A percentile compares a stretch with the other conserved stretches of the same genome.
Evolutionary conservation across 2,888 invertebrate genomes (phyloP).

Genomic region (Tiliacea citrago): DNA sequence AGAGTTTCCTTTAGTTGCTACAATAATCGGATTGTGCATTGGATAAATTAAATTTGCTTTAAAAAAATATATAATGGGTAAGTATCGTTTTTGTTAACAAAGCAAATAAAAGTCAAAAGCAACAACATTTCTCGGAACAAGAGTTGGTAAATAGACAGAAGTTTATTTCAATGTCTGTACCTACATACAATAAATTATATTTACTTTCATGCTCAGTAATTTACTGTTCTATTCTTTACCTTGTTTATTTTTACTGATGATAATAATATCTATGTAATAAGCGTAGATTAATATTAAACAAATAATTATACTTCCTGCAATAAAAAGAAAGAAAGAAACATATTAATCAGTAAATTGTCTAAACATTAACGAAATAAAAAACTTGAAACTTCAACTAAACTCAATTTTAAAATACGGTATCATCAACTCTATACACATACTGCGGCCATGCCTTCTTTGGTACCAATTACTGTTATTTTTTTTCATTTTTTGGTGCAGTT

Average conservation of each 20-base stretch:
- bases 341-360: not conserved
- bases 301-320: not conserved
- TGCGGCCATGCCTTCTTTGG: constrained; percentile 66
- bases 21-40: not conserved
- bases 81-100: not conserved
- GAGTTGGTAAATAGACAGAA: constrained; percentile 23
- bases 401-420: constrained; percentile 32
- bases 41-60: no score
- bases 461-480: constrained; percentile 72
- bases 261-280: not conserved
- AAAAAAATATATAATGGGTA: no score
- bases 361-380: not conserved
- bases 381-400: not conserved
- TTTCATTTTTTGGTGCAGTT: constrained; percentile 67
- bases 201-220: constrained; percentile 1
- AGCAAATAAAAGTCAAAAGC: not conserved
- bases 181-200: constrained; percentile 10
- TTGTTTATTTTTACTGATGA: not conserved
- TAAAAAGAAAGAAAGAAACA: not conserved
- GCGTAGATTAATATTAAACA: not conserved
- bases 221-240: not conserved
- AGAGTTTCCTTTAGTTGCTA: not conserved
- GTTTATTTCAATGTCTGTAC: constrained; percentile 15
- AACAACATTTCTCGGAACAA: constrained; percentile 5
- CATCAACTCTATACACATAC: constrained; percentile 68